phyloP scores from a whole-genome alignment of 2,113 vertebrate species.

The Geococcyx californianus region DNA sequence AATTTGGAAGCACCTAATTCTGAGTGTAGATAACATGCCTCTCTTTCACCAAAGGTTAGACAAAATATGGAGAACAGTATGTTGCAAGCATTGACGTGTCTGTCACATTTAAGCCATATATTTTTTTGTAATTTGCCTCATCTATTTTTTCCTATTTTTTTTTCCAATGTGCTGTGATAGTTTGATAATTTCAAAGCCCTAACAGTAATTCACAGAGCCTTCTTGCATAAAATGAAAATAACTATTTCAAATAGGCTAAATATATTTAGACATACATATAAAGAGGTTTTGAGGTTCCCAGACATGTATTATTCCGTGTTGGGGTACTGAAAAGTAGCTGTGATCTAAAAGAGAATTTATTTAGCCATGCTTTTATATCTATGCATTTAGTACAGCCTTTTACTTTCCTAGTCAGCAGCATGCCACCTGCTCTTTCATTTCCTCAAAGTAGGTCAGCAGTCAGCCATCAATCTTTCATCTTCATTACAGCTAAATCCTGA shows the following conservation, averaged over 20 bases:
- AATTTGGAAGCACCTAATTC: background rate
- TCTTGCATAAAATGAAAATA: background rate
- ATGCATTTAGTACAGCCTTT: conserved; percentile 25
- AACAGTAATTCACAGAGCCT: background rate
- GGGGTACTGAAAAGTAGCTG: conserved; percentile 3
- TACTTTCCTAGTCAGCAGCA: conserved; percentile 59
- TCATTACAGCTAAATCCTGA: conserved; percentile 70
- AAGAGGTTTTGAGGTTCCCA: background rate
- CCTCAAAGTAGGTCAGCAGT: conserved; percentile 75
- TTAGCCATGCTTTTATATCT: conserved; percentile 33
- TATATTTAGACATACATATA: background rate
- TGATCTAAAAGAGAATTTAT: conserved; percentile 39
- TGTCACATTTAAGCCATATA: background rate
- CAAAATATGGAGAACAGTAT: background rate
- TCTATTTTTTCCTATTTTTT: background rate
- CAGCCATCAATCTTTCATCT: conserved; percentile 75
- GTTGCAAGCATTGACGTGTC: background rate
- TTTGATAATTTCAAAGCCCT: background rate
- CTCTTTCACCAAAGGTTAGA: background rate
- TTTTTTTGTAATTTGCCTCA: background rate
- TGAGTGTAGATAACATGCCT: background rate
- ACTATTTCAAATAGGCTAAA: conserved; percentile 3
- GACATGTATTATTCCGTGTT: background rate
- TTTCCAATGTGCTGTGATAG: background rate
- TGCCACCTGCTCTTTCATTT: conserved; percentile 73